Evolutionary conservation across 2,113 vertebrate genomes (phyloP), one percentile per base, ranked within the genome.

Genomic region (Ciconia boyciana): DNA sequence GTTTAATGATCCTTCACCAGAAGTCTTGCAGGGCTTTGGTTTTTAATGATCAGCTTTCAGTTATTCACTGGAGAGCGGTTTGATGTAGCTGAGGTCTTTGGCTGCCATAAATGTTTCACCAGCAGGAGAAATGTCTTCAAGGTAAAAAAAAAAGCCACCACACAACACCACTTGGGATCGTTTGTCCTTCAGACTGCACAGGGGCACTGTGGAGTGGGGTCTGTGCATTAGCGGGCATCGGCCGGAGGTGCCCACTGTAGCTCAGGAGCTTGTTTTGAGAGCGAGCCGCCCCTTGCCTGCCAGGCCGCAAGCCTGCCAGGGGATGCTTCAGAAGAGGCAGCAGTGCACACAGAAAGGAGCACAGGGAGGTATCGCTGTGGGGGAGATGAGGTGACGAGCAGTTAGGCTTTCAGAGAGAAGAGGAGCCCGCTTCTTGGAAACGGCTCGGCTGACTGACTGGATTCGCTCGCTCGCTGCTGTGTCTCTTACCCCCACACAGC

Each of bases 341-440:
- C 2, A 20, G 57, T 64, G 61, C 3, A 5, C 3, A 11, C 17
- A 4, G 66, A 52, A 51, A 10, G 71, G 66, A 60, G 75, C 44
- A 3, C 18, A 1, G 94, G 22, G 62, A 83, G 82, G 44, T 60
- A 5, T 41, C 1, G 12, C 58, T 69, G 79, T 5, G 26, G 49
- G 57, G 21, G 32, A 80, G 71, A 90, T 84, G 43, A 86, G 86
- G 49, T 51, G 76, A 46, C 3, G 86, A 55, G 97, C 41, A 96
- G 98, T 98, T 98, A 60, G 49, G 92, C 43, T 95, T 97, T 96
- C 94, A 21, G 74, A 75, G 83, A 93, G 89, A 36, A 68, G 70
- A 76, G 58, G 61, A 69, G 44, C 65, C 74, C 9, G 70, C 93
- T 98, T 98, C 98, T 97, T 98, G 98, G 98, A 98, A 98, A 97